Conservation (phyloP, 2,888 invertebrate genomes). For the Ormia ochracea region DNA sequence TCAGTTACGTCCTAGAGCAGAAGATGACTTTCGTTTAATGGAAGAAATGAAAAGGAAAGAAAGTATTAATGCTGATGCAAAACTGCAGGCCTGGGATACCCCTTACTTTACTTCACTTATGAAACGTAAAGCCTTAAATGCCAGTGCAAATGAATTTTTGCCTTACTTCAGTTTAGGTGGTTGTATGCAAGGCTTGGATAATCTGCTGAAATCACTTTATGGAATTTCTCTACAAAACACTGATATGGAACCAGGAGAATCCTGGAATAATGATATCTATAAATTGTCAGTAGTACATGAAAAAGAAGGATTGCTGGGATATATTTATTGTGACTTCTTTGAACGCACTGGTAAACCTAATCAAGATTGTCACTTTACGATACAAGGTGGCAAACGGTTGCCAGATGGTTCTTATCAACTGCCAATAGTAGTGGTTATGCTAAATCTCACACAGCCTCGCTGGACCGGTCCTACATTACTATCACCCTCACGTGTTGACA, state of each 20-base stretch:
- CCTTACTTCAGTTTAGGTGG: slow-evolving; percentile 94
- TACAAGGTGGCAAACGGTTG: slow-evolving; percentile 91
- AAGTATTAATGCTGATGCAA: slow-evolving; percentile 67
- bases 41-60: slow-evolving; percentile 82
- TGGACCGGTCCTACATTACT: slow-evolving; percentile 88
- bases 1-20: slow-evolving; percentile 83
- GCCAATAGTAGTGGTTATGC: slow-evolving; percentile 94
- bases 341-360: slow-evolving; percentile 93
- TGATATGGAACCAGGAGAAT: slow-evolving; percentile 86
- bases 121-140: slow-evolving; percentile 83
- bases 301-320: slow-evolving; percentile 88
- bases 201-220: slow-evolving; percentile 88
- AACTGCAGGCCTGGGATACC: slow-evolving; percentile 88
- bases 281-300: slow-evolving; percentile 94
- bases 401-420: slow-evolving; percentile 90
- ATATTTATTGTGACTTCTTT: slow-evolving; percentile 98
- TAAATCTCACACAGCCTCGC: slow-evolving; percentile 88
- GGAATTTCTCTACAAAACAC: slow-evolving; percentile 87
- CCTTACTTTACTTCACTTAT: slow-evolving; percentile 88
- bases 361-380: slow-evolving; percentile 99
- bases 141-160: slow-evolving; percentile 84
- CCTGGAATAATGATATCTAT: slow-evolving; percentile 92
- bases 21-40: slow-evolving; percentile 87
- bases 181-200: slow-evolving; percentile 98
- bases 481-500: slow-evolving; percentile 91